Evolutionary conservation across 2,797 vertebrate species (phyloP), one percentile per base, ranked within the genome.

Genomic region (Astyanax mexicanus): DNA sequence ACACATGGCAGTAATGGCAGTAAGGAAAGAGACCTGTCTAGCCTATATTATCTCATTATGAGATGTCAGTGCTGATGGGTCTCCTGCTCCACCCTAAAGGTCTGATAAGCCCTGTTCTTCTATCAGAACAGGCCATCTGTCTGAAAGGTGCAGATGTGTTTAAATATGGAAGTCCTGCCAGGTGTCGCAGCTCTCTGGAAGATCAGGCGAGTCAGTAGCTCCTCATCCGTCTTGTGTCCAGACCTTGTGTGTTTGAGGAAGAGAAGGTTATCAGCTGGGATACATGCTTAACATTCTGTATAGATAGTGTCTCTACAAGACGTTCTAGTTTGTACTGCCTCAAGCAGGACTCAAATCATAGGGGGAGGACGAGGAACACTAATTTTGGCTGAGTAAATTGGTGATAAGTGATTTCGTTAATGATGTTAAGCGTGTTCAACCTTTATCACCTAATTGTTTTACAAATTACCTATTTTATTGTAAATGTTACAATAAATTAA

Each of bases 41-140:
- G 15, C 40, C 45, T 8, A 27, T 62, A 62, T 76, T 45, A 13
- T 4, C 27, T 3, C 67, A 81, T 73, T 83, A 74, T 37, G 80
- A 89, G 90, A 93, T 90, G 92, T 84, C 76, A 74, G 65, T 57
- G 81, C 80, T 86, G 69, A 83, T 75, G 83, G 84, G 75, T 85
- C 84, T 77, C 68, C 87, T 83, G 86, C 69, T 78, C 78, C 86
- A 78, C 77, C 78, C 75, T 61, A 88, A 83, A 83, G 75, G 15
- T 52, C 84, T 88, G 91, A 91, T 91, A 90, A 85, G 85, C 72
- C 68, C 23, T 67, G 80, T 82, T 86, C 87, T 87, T 90, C 84
- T 71, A 78, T 84, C 84, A 88, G 87, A 68, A 83, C 83, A 85
- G 78, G 80, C 86, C 89, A 90, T 93, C 90, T 90, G 32, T 55